Evolutionary conservation across 2,888 invertebrate genomes (phyloP), one percentile per base, ranked within the genome.

Genomic region (Eremobia ochroleuca): DNA sequence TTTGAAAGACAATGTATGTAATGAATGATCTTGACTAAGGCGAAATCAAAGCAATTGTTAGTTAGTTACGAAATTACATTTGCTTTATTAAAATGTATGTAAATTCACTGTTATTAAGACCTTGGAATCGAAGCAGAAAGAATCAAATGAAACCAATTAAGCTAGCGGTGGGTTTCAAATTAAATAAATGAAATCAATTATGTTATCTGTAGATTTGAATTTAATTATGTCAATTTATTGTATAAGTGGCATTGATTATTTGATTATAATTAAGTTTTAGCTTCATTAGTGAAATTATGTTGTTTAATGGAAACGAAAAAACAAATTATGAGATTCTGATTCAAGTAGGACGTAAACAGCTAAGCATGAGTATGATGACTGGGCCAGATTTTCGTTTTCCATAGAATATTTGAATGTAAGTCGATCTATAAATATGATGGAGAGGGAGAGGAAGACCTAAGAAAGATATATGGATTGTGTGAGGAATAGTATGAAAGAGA

Each of bases 221-320:
- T 77, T 87, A 86, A 87, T 87, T 77, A 84, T 80, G 79, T 84
- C 85, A 86, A 86, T 87, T 81, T 69, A 79, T 87, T 85, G 62
- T 71, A 79, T 81, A 75, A 59, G 43, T 77, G 74, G 40, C 40
- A 11, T 76, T 78, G 79, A 87, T 87, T 82, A 79, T 31, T 62
- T 69, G 13, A 62, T 78, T 76, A 81, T 78, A 5, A 25, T 72
- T 59, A 55, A 59, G 40, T 46, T 73, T 76, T 43, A 31, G 55
- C 62, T 81, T 76, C 40, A 77, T 86, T 82, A 58, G 65, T 52
- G 21, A 64, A 78, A 74, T 82, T 65, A 73, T 69, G 40, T 71
- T 77, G 43, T 68, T 61, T 55, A 52, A 25, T 13, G 40, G 11
- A 55, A 40, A 68, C 3, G 31, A 40, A 40, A 49, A 25, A 58